Evolutionary conservation across 2,113 vertebrate genomes (phyloP).

Genomic region (Lagopus muta): DNA sequence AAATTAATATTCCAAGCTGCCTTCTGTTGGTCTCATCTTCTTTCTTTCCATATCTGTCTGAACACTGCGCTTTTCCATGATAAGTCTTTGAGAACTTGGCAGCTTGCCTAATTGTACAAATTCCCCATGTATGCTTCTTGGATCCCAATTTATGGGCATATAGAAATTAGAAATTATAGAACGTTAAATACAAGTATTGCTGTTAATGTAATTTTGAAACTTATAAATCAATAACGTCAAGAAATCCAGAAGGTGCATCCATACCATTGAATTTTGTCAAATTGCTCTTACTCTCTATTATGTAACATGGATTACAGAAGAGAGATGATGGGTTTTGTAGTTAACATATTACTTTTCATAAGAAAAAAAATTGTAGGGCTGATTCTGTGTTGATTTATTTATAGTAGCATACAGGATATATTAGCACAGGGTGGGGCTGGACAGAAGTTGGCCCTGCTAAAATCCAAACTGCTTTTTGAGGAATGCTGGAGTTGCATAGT

Average conservation of each 20-base stretch:
- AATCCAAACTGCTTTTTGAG: background rate
- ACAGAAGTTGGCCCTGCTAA: background rate
- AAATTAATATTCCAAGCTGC: background rate
- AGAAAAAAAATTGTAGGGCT: background rate
- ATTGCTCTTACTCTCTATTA: background rate
- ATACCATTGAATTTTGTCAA: background rate
- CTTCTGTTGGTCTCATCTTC: slow-evolving; percentile 9
- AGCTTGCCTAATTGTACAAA: slow-evolving; percentile 32
- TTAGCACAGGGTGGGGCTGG: background rate
- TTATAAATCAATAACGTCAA: slow-evolving; percentile 9
- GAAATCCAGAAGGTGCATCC: background rate
- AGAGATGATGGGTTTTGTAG: background rate
- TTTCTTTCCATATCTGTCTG: background rate
- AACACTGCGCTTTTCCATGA: background rate
- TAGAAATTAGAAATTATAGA: background rate
- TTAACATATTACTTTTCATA: background rate
- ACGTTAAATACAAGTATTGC: slow-evolving; percentile 36
- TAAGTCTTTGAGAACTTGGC: slow-evolving; percentile 31
- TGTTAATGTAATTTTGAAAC: slow-evolving; percentile 3
- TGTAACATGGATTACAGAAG: background rate
- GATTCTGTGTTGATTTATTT: background rate
- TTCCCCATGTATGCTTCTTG: slow-evolving; percentile 24
- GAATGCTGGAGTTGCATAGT: background rate
- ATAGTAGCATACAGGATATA: background rate
- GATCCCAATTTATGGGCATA: background rate